Conservation (phyloP, 1,140 invertebrate genomes). For the Neuroterus valhalla region DNA sequence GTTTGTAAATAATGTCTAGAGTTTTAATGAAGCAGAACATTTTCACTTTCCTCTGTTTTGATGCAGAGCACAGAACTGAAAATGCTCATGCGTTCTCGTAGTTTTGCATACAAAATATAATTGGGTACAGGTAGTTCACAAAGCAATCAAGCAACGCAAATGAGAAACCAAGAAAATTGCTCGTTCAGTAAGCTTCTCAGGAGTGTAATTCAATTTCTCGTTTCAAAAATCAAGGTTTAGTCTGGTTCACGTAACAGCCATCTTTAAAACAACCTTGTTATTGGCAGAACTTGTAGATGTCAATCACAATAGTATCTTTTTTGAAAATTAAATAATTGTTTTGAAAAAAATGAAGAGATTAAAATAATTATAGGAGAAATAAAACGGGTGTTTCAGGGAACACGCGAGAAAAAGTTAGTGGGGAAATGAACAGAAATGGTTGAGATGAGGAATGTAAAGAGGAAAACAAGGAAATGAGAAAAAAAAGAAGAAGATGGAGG, state of each 20-base stretch:
- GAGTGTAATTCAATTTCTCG: slow-evolving; percentile 1
- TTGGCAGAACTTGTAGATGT: no score
- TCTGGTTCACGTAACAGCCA: not conserved
- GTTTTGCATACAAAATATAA: slow-evolving; percentile 23
- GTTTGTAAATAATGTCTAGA: not conserved
- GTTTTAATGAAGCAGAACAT: slow-evolving; percentile 16
- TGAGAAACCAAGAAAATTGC: slow-evolving; percentile 28
- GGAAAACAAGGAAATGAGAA: no score
- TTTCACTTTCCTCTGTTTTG: slow-evolving; percentile 13
- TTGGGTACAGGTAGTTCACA: slow-evolving; percentile 10
- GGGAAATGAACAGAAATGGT: no score
- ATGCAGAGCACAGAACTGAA: slow-evolving; percentile 19
- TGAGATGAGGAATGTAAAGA: no score
- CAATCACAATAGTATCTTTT: no score
- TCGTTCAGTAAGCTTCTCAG: slow-evolving; percentile 22
- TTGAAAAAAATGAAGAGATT: no score
- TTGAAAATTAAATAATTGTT: no score
- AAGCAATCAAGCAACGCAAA: slow-evolving; percentile 28
- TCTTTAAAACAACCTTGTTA: no score
- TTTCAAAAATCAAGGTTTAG: not conserved
- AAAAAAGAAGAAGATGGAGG: no score
- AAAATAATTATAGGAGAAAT: no score
- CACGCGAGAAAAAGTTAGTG: no score
- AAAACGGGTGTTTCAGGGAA: no score
- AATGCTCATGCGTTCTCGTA: not conserved